Conservation (phyloP, 2,888 invertebrate genomes). For the Kryphioiulus occultus region DNA sequence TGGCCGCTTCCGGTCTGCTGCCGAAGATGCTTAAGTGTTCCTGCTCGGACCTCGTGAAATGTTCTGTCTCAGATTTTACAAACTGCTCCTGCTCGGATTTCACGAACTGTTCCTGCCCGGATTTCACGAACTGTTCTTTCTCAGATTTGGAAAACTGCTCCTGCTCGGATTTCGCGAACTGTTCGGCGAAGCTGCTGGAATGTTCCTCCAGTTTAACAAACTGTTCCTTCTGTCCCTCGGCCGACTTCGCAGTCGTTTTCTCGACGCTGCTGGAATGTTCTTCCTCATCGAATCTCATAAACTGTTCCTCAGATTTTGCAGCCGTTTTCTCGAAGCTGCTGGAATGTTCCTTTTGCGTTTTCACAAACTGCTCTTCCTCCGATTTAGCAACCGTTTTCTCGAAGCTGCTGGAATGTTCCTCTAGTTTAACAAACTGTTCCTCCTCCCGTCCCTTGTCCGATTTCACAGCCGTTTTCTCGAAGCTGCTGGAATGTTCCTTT, state of each 20-base stretch:
- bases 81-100: neutral
- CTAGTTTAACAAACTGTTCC: neutral
- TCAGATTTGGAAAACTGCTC: neutral
- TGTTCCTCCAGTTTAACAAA: neutral
- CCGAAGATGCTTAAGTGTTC: neutral
- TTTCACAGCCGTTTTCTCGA: neutral
- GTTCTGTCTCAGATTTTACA: neutral
- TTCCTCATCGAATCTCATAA: too few relatives aligned
- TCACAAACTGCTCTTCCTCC: too few relatives aligned
- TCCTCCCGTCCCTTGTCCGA: neutral
- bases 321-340: too few relatives aligned
- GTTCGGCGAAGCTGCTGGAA: neutral
- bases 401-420: slow-evolving; percentile 3
- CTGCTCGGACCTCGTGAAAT: neutral
- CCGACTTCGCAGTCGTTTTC: too few relatives aligned
- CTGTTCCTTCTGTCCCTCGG: neutral
- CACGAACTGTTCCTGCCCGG: neutral
- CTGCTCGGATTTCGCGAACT: neutral
- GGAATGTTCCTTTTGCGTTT: too few relatives aligned
- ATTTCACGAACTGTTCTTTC: neutral
- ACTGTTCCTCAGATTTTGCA: too few relatives aligned
- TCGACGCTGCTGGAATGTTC: too few relatives aligned
- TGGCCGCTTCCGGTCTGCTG: neutral
- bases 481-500: neutral
- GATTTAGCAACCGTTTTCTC: neutral